phyloP scores from a whole-genome alignment of 2,797 vertebrate species.

The Dallia pectoralis region DNA sequence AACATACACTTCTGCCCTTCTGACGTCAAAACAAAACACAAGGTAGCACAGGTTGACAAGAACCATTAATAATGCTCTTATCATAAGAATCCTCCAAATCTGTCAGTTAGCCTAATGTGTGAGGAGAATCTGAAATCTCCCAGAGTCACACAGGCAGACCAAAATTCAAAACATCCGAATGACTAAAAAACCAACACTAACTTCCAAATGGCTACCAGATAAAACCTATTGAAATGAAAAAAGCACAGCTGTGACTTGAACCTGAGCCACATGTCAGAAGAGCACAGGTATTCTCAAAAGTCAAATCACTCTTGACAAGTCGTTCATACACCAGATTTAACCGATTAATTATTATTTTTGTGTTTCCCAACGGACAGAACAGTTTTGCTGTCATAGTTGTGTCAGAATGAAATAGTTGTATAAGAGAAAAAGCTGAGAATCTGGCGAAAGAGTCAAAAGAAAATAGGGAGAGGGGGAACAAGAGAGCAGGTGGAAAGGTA shows the following conservation, averaged over 20 bases:
- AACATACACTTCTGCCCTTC: too few relatives aligned
- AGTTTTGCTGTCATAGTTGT: constrained; percentile 47
- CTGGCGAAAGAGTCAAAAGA: not conserved
- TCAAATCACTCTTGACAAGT: constrained; percentile 58
- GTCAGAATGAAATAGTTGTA: constrained; percentile 20
- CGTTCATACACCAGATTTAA: constrained; percentile 53
- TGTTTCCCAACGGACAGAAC: constrained; percentile 54
- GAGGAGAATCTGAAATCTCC: too few relatives aligned
- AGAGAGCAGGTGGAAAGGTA: not conserved
- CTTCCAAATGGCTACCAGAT: too few relatives aligned
- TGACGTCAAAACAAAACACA: too few relatives aligned
- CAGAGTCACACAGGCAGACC: too few relatives aligned
- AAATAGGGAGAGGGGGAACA: too few relatives aligned
- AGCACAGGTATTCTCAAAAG: constrained; percentile 28
- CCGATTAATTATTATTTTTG: constrained; percentile 58
- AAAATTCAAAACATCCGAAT: too few relatives aligned
- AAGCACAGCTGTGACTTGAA: constrained; percentile 50
- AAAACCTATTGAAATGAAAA: constrained; percentile 23
- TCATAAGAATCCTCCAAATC: too few relatives aligned
- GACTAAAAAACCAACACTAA: too few relatives aligned
- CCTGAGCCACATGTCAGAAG: constrained; percentile 61
- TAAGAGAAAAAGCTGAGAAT: not conserved
- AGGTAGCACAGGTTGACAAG: too few relatives aligned
- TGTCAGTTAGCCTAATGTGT: too few relatives aligned
- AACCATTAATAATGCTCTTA: too few relatives aligned